phyloP scores from a whole-genome alignment of 2,888 invertebrate genomes.

The Acleris emargana region DNA sequence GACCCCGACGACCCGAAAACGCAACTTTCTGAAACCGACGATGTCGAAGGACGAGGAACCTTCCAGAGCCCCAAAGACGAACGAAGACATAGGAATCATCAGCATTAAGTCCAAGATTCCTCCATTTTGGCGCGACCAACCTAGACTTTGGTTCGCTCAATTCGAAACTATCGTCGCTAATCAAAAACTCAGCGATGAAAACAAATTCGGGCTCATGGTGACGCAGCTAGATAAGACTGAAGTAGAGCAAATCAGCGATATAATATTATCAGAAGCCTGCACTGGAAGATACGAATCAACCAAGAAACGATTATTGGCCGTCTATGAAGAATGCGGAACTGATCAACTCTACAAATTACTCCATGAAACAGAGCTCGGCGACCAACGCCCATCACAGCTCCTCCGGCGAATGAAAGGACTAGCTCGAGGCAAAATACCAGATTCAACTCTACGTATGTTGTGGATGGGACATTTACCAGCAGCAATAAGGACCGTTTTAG shows the following conservation, averaged over 20 bases:
- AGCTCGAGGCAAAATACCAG: background rate
- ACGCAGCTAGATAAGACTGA: background rate
- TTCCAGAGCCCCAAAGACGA: too few relatives aligned
- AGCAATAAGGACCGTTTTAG: background rate
- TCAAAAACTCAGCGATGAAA: slow-evolving; percentile 1
- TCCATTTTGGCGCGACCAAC: slow-evolving; percentile 13
- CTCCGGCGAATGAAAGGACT: slow-evolving; percentile 6
- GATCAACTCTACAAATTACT: slow-evolving; percentile 1
- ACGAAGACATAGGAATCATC: too few relatives aligned
- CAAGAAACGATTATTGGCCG: background rate
- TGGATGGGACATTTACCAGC: slow-evolving; percentile 7
- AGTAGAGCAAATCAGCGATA: slow-evolving; percentile 7
- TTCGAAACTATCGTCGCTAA: slow-evolving; percentile 10
- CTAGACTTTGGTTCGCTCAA: slow-evolving; percentile 8
- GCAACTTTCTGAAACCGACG: too few relatives aligned
- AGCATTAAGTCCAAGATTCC: background rate
- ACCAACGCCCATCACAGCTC: slow-evolving; percentile 8
- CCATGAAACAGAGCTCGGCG: slow-evolving; percentile 1
- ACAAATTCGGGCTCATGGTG: background rate
- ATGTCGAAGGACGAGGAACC: too few relatives aligned
- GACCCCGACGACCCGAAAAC: too few relatives aligned
- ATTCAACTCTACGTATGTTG: background rate
- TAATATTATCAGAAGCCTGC: background rate
- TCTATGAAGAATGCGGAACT: slow-evolving; percentile 5
- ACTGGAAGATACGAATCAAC: slow-evolving; percentile 6